phyloP scores from a whole-genome alignment of 2,797 vertebrate species.

The Rachycentron canadum region DNA sequence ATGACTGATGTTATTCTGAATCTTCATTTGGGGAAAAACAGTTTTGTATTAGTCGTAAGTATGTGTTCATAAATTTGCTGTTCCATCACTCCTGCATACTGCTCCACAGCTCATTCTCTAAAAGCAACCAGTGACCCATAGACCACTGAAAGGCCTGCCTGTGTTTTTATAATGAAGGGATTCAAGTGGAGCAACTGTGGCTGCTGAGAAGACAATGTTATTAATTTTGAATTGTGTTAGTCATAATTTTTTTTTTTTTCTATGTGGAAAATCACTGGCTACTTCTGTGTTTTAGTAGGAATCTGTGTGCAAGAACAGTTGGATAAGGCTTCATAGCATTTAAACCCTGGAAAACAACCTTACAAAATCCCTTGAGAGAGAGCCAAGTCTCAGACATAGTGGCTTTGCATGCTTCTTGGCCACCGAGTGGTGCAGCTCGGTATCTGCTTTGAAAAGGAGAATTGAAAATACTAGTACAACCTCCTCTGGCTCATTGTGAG shows the following conservation, averaged over 20 bases:
- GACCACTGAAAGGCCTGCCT: constrained; percentile 26
- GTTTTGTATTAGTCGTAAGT: constrained; percentile 42
- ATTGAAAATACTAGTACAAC: constrained; percentile 33
- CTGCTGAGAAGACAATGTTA: constrained; percentile 50
- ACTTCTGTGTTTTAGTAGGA: constrained; percentile 25
- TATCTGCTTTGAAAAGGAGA: constrained; percentile 30
- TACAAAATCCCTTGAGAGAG: constrained; percentile 10
- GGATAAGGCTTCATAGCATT: constrained; percentile 47
- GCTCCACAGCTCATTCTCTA: constrained; percentile 36
- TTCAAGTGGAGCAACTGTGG: constrained; percentile 35
- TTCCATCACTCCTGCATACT: constrained; percentile 49
- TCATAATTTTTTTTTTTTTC: constrained; percentile 7
- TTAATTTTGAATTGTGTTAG: constrained; percentile 13
- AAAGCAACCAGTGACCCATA: constrained; percentile 9
- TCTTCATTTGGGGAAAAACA: constrained; percentile 11
- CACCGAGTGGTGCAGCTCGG: constrained; percentile 11
- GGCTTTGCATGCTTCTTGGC: constrained; percentile 55
- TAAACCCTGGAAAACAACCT: constrained; percentile 41
- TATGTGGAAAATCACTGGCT: constrained; percentile 6
- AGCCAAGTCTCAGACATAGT: constrained; percentile 21
- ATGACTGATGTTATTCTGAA: constrained; percentile 32
- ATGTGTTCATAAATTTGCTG: constrained; percentile 28
- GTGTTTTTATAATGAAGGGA: constrained; percentile 37
- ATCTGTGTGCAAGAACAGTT: constrained; percentile 27
- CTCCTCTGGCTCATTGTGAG: constrained; percentile 37